Conservation (phyloP, 2,888 invertebrate species). For the Invenusta paracnida region DNA sequence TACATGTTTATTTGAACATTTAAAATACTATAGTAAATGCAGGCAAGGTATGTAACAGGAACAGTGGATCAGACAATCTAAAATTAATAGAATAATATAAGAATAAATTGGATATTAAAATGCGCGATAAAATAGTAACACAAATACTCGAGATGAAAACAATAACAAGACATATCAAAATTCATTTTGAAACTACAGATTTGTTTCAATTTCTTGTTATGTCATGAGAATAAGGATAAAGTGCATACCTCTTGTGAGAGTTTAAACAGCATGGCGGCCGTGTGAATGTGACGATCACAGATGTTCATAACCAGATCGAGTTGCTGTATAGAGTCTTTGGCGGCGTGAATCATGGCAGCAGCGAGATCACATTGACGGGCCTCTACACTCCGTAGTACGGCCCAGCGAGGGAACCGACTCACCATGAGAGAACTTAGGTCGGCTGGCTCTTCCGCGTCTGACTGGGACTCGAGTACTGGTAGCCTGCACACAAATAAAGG, state of each 20-base stretch:
- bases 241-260: slow-evolving; percentile 72
- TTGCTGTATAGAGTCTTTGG: slow-evolving; percentile 62
- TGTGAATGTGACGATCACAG: slow-evolving; percentile 72
- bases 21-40: no score
- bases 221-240: neutral
- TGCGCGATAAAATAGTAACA: no score
- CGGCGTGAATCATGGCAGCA: slow-evolving; percentile 71
- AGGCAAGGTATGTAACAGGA: no score
- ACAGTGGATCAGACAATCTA: no score
- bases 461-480: slow-evolving; percentile 30
- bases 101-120: no score
- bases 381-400: slow-evolving; percentile 74
- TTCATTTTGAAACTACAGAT: no score
- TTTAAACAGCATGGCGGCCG: slow-evolving; percentile 76
- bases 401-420: slow-evolving; percentile 71
- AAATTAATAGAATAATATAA: no score
- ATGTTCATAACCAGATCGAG: slow-evolving; percentile 37
- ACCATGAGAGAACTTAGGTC: slow-evolving; percentile 64
- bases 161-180: no score
- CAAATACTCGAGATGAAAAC: no score
- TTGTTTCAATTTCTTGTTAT: no score
- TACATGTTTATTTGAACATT: no score
- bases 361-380: slow-evolving; percentile 75
- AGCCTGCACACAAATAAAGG: neutral
- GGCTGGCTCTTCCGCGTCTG: slow-evolving; percentile 26